Evolutionary conservation across 2,797 vertebrate species (phyloP).

Genomic region (Poecile montanus): DNA sequence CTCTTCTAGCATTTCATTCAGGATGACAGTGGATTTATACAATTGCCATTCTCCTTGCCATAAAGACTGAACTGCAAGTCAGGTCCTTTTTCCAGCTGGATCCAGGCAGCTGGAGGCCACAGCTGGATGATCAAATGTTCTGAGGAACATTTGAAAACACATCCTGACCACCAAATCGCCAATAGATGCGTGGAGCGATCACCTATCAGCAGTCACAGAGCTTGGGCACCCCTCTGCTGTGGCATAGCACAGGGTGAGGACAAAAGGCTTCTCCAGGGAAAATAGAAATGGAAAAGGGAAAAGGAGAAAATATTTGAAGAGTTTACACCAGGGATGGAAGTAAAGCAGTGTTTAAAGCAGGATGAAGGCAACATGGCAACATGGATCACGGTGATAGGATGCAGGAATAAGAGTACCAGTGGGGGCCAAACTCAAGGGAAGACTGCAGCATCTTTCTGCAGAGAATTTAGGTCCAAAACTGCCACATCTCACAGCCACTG

Average conservation of each 20-base stretch:
- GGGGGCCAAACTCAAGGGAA: not conserved
- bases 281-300: not conserved
- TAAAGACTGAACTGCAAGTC: not conserved
- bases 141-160: not conserved
- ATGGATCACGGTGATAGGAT: not conserved
- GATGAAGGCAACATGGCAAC: not conserved
- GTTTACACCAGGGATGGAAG: not conserved
- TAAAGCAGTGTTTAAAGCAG: not conserved
- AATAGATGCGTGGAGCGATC: not conserved
- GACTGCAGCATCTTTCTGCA: not conserved
- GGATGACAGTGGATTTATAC: not conserved
- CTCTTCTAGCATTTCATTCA: not conserved
- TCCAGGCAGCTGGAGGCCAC: not conserved
- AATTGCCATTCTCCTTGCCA: not conserved
- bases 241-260: not conserved
- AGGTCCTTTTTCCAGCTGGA: not conserved
- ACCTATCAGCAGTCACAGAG: not conserved
- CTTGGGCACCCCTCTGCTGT: not conserved
- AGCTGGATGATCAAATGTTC: not conserved
- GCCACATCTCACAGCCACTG: not conserved
- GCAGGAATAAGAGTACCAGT: not conserved
- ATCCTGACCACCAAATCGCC: not conserved
- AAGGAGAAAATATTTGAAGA: not conserved
- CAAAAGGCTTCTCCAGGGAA: not conserved
- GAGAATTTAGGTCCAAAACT: not conserved